Percentiles rank a stretch among this genome's conserved stretches.
These are phyloP conservation scores for Liasis olivaceus DNA, from an alignment of 2,797 vertebrate genomes.

Conservation along the genomic window DNA sequence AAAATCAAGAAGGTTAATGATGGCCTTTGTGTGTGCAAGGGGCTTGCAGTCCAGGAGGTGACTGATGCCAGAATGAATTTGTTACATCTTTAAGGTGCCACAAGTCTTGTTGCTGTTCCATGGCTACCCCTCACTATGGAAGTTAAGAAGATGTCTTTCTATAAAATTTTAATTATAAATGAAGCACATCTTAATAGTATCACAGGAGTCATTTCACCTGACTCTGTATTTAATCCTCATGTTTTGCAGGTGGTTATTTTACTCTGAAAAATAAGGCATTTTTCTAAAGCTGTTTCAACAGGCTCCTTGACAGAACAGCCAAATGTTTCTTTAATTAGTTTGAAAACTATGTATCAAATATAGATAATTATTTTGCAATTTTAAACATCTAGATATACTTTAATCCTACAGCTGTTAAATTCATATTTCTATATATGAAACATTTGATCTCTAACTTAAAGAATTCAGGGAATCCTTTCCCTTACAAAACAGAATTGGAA, in stretches of 20 bases:
- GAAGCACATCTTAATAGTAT: neutral
- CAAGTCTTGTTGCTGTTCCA: neutral
- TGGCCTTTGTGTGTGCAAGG: neutral
- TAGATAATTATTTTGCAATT: neutral
- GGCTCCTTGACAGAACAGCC: constrained; percentile 24
- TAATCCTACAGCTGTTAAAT: neutral
- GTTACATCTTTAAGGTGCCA: neutral
- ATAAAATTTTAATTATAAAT: neutral
- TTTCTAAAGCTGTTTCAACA: constrained; percentile 59
- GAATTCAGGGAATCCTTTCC: constrained; percentile 20
- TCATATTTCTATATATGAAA: neutral
- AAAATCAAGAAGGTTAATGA: neutral
- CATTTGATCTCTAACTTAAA: neutral
- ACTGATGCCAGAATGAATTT: neutral
- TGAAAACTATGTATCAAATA: neutral
- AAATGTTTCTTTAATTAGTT: constrained; percentile 24
- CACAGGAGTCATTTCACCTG: constrained; percentile 25
- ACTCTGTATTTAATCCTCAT: constrained; percentile 35
- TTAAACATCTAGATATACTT: constrained; percentile 5
- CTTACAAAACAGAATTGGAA: neutral
- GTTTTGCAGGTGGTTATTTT: constrained; percentile 6
- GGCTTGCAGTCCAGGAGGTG: neutral
- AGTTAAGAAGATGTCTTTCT: neutral
- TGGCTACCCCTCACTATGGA: neutral
- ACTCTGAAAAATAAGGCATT: constrained; percentile 58